Evolutionary conservation across 2,888 invertebrate species (phyloP).

Genomic region (Selenia dentaria): DNA sequence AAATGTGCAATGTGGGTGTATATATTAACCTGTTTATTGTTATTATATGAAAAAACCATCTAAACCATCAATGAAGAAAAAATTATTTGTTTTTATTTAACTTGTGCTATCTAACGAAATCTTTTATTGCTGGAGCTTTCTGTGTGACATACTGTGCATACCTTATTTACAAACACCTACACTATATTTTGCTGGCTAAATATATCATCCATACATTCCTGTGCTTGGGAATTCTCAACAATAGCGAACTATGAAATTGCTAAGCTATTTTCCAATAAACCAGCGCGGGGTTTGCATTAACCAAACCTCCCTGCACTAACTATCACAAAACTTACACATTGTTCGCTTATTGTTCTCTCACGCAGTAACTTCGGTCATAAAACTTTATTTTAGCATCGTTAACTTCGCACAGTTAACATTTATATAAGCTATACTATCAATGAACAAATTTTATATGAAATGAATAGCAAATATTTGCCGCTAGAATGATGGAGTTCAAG

Average conservation of each 20-base stretch:
- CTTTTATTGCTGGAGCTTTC: no score
- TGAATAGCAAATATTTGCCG: conserved; percentile 4
- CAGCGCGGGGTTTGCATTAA: conserved; percentile 40
- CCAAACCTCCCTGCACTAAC: conserved; percentile 42
- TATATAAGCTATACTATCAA: conserved; percentile 49
- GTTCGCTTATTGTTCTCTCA: conserved; percentile 57
- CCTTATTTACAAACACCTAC: no score
- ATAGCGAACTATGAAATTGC: conserved; percentile 36
- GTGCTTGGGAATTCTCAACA: not conserved
- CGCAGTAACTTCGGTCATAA: conserved; percentile 59
- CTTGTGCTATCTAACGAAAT: no score
- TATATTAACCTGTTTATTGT: no score
- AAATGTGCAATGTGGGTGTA: no score
- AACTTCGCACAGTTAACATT: conserved; percentile 51
- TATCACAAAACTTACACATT: conserved; percentile 54
- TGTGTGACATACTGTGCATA: no score
- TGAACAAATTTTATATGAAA: conserved; percentile 44
- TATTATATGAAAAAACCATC: no score
- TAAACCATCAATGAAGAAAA: no score
- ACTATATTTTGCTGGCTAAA: no score
- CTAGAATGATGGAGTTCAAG: conserved; percentile 4
- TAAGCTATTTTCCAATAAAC: conserved; percentile 51
- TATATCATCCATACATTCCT: no score
- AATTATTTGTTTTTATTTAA: no score
- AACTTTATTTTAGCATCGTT: conserved; percentile 59